These are phyloP conservation scores for Montifringilla adamsi DNA, from an alignment of 2,113 vertebrate species.

Conservation along the genomic window DNA sequence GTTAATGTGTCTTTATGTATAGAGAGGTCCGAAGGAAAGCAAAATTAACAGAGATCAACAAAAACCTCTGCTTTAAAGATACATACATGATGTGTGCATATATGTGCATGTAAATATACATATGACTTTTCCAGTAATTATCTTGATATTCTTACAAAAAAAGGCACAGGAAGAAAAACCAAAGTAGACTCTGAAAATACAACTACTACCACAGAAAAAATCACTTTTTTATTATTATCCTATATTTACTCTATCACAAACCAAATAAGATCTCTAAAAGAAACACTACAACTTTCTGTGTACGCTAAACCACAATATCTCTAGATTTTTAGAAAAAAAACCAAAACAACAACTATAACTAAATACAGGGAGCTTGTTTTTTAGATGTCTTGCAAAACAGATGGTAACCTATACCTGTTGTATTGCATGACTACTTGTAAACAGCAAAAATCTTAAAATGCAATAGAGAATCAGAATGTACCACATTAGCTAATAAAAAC, in stretches of 20 bases:
- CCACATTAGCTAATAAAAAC: neutral
- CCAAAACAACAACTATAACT: neutral
- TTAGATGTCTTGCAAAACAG: neutral
- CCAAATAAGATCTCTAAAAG: neutral
- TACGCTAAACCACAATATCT: neutral
- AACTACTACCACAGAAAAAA: neutral
- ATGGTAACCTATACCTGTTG: neutral
- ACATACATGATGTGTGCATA: neutral
- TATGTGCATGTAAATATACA: too few species aligned
- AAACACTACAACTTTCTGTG: neutral
- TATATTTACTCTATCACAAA: neutral
- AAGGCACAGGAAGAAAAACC: neutral
- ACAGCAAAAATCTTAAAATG: neutral
- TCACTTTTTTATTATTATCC: neutral
- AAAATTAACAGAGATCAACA: neutral
- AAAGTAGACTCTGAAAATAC: neutral
- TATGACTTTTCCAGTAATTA: neutral
- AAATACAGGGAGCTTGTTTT: neutral
- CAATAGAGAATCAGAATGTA: neutral
- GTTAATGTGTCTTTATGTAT: neutral
- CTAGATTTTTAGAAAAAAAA: neutral
- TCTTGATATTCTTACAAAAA: neutral
- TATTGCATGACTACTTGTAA: neutral
- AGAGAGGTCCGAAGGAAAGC: neutral
- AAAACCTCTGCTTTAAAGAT: neutral